Evolutionary conservation across 1,140 invertebrate species (phyloP).

Genomic region (Tetramorium alpestre): DNA sequence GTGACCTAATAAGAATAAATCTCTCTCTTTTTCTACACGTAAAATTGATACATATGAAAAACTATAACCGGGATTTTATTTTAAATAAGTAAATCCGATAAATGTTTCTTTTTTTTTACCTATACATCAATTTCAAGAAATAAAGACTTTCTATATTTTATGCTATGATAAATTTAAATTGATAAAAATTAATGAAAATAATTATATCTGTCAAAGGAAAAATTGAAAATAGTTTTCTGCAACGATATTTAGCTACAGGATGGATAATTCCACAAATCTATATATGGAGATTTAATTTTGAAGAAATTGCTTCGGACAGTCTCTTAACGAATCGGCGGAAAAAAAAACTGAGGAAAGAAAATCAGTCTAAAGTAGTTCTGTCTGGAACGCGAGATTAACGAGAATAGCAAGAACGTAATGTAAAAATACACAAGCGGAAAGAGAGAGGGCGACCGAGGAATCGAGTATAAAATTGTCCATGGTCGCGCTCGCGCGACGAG

Average conservation of each 20-base stretch:
- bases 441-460: neutral
- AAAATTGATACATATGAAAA: neutral
- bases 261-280: neutral
- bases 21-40: neutral
- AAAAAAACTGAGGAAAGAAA: conserved; percentile 45
- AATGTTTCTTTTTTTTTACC: neutral
- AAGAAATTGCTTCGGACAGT: conserved; percentile 43
- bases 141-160: neutral
- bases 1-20: neutral
- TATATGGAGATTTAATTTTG: conserved; percentile 39
- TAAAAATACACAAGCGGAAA: conserved; percentile 26
- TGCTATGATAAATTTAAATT: neutral
- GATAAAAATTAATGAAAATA: neutral
- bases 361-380: conserved; percentile 57
- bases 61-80: neutral
- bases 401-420: conserved; percentile 25
- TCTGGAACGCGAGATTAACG: conserved; percentile 52
- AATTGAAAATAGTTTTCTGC: neutral
- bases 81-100: neutral
- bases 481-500: conserved; percentile 41
- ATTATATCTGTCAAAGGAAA: neutral
- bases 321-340: conserved; percentile 37
- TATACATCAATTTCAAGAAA: neutral
- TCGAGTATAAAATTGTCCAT: conserved; percentile 55
- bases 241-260: neutral